Evolutionary conservation across 2,113 vertebrate genomes (phyloP).

Genomic region (Penelope pileata): DNA sequence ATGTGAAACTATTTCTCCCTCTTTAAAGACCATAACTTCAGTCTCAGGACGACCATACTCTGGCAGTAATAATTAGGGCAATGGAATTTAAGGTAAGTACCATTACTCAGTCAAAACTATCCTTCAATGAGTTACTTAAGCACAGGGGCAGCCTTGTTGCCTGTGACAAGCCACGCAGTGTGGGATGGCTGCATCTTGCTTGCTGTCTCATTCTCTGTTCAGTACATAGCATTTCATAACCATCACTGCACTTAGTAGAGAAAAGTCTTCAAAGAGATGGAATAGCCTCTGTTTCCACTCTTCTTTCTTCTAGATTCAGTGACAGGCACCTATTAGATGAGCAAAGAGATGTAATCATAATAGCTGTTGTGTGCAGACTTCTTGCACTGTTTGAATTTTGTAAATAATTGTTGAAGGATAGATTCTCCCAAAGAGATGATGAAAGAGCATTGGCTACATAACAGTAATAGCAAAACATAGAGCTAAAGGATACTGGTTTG

Average conservation of each 20-base stretch:
- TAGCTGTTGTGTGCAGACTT: not conserved
- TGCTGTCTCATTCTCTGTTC: not conserved
- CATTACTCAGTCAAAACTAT: not conserved
- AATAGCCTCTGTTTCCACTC: not conserved
- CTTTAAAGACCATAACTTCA: fast-evolving
- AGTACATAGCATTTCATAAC: not conserved
- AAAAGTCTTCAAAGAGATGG: not conserved
- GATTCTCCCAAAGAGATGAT: not conserved
- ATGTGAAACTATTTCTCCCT: not conserved
- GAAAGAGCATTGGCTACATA: not conserved
- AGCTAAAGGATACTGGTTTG: not conserved
- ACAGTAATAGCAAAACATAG: not conserved
- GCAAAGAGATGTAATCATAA: not conserved
- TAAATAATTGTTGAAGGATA: not conserved
- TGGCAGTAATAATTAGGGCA: not conserved
- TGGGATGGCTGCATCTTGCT: not conserved
- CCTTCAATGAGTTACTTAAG: not conserved
- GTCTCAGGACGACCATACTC: not conserved
- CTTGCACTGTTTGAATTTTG: not conserved
- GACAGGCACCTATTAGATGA: not conserved
- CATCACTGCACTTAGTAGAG: not conserved
- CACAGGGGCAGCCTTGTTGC: not conserved
- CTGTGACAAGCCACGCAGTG: not conserved
- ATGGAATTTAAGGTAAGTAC: not conserved
- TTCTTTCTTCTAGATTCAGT: not conserved